Conservation (phyloP, 2,113 vertebrate species). For the Ochotona princeps region DNA sequence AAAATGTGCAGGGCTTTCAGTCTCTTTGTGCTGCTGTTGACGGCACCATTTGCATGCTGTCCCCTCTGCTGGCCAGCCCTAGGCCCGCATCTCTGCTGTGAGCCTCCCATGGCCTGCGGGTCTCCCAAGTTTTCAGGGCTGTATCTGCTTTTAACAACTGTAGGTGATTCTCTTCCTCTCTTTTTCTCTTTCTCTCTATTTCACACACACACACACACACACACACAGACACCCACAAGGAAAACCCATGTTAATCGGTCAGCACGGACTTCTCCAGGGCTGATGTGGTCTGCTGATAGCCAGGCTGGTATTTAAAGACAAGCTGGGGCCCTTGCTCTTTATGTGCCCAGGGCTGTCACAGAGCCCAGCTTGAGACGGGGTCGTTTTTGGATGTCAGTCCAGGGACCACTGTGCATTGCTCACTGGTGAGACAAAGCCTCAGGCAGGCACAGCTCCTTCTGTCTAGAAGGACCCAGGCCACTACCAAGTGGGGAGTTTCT, state of each 20-base stretch:
- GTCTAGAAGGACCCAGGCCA: neutral
- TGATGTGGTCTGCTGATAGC: neutral
- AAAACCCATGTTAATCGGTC: neutral
- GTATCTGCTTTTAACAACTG: neutral
- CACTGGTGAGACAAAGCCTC: neutral
- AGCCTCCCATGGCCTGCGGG: slow-evolving; percentile 40
- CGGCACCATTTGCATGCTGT: slow-evolving; percentile 39
- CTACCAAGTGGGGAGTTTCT: neutral
- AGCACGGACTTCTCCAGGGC: neutral
- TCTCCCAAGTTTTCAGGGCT: slow-evolving; percentile 4
- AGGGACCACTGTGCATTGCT: neutral
- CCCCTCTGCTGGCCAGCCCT: neutral
- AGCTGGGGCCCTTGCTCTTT: neutral
- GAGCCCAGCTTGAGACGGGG: too few relatives aligned
- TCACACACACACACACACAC: neutral
- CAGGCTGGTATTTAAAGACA: neutral
- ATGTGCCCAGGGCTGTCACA: neutral
- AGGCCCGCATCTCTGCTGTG: slow-evolving; percentile 30
- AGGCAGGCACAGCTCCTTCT: neutral
- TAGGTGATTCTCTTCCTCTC: slow-evolving; percentile 17
- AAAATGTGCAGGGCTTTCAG: slow-evolving; percentile 69
- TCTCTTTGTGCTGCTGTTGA: slow-evolving; percentile 60
- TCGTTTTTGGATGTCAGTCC: neutral
- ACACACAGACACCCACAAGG: neutral
- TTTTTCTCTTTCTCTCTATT: too few relatives aligned